These are phyloP conservation scores for Sebastes flavidus DNA, from an alignment of 2,797 vertebrate species.

Conservation along the genomic window DNA sequence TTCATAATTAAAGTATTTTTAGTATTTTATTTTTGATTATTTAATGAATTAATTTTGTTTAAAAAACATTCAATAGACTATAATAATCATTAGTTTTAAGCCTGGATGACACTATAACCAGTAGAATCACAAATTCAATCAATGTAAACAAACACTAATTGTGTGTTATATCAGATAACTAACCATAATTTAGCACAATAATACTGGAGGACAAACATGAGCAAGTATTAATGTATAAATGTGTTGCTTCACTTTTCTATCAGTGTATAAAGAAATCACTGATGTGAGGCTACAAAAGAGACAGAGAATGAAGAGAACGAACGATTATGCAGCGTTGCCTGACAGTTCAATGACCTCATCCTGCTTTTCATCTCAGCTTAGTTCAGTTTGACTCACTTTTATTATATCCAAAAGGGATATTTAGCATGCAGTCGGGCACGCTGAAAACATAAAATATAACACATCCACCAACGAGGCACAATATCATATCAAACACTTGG, in stretches of 20 bases:
- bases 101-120: background rate
- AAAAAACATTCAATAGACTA: background rate
- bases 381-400: constrained; percentile 36
- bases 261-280: constrained; percentile 32
- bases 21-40: too few species aligned
- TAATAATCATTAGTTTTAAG: background rate
- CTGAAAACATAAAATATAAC: background rate
- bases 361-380: constrained; percentile 52
- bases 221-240: constrained; percentile 36
- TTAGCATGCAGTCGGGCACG: background rate
- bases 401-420: constrained; percentile 16
- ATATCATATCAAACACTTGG: background rate
- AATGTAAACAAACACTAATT: constrained; percentile 6
- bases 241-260: constrained; percentile 28
- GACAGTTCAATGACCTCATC: constrained; percentile 57
- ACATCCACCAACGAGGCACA: background rate
- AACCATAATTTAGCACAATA: constrained; percentile 6
- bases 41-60: background rate
- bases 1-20: background rate
- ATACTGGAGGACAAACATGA: background rate
- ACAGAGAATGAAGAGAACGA: constrained; percentile 41
- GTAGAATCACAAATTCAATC: background rate
- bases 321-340: constrained; percentile 45
- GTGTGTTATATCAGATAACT: background rate
- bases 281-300: constrained; percentile 41